These are phyloP conservation scores for Montipora sp. DNA, from an alignment of 64 coral and sea anemone species.

Conservation along the genomic window DNA sequence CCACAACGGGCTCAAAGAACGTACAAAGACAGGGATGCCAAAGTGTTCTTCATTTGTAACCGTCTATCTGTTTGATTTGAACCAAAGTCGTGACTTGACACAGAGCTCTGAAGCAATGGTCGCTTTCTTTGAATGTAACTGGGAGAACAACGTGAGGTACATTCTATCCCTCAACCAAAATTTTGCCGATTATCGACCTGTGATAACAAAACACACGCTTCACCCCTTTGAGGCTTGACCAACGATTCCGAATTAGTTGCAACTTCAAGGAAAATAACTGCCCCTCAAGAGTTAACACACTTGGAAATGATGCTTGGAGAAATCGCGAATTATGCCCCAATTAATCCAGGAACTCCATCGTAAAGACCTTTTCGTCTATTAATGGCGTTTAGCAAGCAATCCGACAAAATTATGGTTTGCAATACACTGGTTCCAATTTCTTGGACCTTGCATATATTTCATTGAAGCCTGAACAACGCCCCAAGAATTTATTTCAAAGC, in stretches of 20 bases:
- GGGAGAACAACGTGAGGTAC: no score
- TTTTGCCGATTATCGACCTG: background rate
- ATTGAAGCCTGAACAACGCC: conserved; percentile 9
- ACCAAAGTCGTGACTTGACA: no score
- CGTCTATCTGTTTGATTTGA: no score
- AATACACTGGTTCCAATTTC: no score
- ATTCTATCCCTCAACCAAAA: conserved; percentile 3
- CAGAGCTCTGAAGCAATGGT: no score
- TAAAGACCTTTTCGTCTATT: conserved; percentile 11
- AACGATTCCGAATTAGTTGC: background rate
- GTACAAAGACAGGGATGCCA: no score
- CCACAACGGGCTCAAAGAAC: no score
- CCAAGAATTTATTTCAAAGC: background rate
- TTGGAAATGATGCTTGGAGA: conserved; percentile 9
- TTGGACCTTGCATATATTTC: background rate
- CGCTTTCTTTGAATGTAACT: no score
- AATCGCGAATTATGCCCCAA: no score
- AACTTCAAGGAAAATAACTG: background rate
- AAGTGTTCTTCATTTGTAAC: no score
- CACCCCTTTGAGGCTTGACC: background rate
- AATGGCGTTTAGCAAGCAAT: background rate
- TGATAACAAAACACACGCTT: conserved; percentile 40
- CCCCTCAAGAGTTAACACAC: background rate
- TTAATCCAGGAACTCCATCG: background rate
- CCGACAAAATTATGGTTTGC: no score